Base-by-base conservation (phyloP, 2,113 vertebrate genomes). In the Clinocottus analis region DNA sequence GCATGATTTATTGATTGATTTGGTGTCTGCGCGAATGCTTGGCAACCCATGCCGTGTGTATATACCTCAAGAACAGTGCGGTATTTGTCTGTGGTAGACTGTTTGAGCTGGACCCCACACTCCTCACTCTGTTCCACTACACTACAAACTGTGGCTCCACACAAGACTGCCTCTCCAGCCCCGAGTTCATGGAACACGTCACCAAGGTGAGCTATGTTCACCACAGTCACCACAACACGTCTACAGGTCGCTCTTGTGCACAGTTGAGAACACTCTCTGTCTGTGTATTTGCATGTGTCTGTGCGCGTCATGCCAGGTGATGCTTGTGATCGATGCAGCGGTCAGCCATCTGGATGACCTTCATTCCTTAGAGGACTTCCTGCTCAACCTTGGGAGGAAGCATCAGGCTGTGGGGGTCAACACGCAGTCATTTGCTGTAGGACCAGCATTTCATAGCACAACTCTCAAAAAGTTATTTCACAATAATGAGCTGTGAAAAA, bases 281-380 rank as follows among this genome's bases (percentile, higher is more conserved):
- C 2, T 35, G 14, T 74, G 37, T 45, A 6, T 49, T 33, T 27
- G 5, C 31, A 8, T 55, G 13, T 27, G 0, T 84, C 39, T 60
- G 27, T 59, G 39, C n/a, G 3, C 3, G 16, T 79, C 59, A 68
- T 33, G 45, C 23, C 82, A 99, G 98, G 98, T 99, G 75, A 99
- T 99, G 97, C 89, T 98, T 10, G 97, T 99, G 87, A 97, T 99
- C 0, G 97, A 98, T 39, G 94, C 97, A 1, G 97, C 97, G 0
- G 97, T 98, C 83, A 97, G 90, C 90, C 95, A 98, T 59, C 89
- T 98, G 84, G 97, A 99, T 47, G 94, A 97, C 90, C 93, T 99
- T 75, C 94, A 95, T 55, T 93, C 95, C 6, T 87, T 99, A 93
- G 96, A 97, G 64, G 97, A 97, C 31, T 98, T 97, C 86, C 94